phyloP scores from a whole-genome alignment of 2,797 vertebrate genomes.

The Xiphorhynchus erythropygius region DNA sequence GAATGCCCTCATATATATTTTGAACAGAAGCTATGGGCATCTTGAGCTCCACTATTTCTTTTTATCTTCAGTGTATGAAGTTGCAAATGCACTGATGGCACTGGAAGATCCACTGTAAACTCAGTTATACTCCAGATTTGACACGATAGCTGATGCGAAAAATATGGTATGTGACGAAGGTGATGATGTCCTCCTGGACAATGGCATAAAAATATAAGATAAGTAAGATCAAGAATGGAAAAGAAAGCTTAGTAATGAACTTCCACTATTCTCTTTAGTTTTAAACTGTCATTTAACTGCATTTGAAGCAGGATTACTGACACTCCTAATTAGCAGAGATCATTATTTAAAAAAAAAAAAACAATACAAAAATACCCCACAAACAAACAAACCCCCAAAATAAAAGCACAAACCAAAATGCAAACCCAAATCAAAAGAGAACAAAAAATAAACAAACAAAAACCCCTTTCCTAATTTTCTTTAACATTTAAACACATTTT shows the following conservation, averaged over 20 bases:
- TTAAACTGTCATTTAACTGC: neutral
- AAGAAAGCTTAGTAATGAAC: neutral
- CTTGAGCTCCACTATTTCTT: rapidly evolving
- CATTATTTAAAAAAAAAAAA: neutral
- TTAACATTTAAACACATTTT: neutral
- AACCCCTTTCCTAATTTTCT: neutral
- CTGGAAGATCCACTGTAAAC: neutral
- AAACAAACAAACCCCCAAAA: too few relatives aligned
- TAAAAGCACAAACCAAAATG: neutral
- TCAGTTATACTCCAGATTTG: neutral
- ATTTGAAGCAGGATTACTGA: neutral
- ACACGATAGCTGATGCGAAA: neutral
- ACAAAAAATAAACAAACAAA: neutral
- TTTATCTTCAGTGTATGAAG: neutral
- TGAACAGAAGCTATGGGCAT: neutral
- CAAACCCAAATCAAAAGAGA: neutral
- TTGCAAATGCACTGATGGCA: neutral
- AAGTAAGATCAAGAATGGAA: too few relatives aligned
- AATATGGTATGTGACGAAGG: neutral
- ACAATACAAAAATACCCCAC: neutral
- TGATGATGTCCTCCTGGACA: rapidly evolving
- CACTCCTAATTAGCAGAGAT: neutral
- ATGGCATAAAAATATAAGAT: neutral
- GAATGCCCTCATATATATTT: neutral
- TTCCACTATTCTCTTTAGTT: neutral